Percentiles rank a stretch among this genome's conserved stretches.
phyloP scores from a whole-genome alignment of 1,140 invertebrate genomes.

The Lepidurus arcticus region DNA sequence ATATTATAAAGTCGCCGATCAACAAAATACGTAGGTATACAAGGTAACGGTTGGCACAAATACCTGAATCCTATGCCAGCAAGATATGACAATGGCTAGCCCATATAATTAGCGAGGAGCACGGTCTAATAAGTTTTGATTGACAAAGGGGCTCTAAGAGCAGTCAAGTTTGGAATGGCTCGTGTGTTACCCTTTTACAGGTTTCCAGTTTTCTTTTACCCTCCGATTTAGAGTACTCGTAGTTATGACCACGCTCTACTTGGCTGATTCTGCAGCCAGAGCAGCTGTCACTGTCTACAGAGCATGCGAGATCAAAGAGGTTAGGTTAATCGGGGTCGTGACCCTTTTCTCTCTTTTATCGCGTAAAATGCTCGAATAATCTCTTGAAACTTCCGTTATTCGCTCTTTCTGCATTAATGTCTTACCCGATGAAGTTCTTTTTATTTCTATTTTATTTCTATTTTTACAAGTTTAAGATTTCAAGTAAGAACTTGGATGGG shows the following conservation, averaged over 20 bases:
- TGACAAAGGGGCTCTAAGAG: neutral
- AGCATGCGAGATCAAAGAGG: neutral
- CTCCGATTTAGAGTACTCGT: neutral
- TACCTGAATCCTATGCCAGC: too few species aligned
- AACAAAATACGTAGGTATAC: too few species aligned
- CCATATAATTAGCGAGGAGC: conserved; percentile 1
- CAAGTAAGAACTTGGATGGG: too few species aligned
- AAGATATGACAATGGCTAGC: neutral
- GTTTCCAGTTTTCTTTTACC: neutral
- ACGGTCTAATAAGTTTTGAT: conserved; percentile 5
- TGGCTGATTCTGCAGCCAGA: neutral
- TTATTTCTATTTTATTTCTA: too few species aligned
- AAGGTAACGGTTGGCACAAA: too few species aligned
- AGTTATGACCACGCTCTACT: neutral
- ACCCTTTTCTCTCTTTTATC: neutral
- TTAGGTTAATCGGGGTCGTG: neutral
- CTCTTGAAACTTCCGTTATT: too few species aligned
- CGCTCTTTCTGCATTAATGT: too few species aligned
- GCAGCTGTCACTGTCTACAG: neutral
- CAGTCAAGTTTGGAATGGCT: conserved; percentile 12
- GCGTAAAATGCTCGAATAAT: too few species aligned
- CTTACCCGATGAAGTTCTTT: too few species aligned
- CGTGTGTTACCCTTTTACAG: neutral
- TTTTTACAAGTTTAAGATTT: too few species aligned
- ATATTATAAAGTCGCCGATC: too few species aligned